phyloP scores from a whole-genome alignment of 2,888 invertebrate genomes.

The Agrotis clavis region DNA sequence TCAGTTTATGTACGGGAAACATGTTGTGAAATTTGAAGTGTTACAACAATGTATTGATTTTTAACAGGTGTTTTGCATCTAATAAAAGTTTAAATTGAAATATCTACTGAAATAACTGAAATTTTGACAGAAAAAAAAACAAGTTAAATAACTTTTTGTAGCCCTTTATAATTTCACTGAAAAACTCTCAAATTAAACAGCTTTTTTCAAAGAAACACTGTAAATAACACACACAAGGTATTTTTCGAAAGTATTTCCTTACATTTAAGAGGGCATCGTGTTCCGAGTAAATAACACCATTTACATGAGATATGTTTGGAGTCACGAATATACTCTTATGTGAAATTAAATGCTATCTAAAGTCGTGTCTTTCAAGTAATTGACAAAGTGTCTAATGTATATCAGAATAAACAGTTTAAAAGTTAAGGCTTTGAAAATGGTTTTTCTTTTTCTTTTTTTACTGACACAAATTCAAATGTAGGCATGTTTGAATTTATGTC shows the following conservation, averaged over 20 bases:
- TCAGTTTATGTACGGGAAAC: neutral
- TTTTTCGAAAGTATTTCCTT: constrained; percentile 60
- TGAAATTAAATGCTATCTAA: constrained; percentile 13
- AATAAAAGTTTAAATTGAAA: too few species aligned
- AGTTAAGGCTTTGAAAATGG: neutral
- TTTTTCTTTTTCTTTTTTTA: too few species aligned
- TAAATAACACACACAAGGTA: constrained; percentile 59
- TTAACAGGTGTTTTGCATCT: too few species aligned
- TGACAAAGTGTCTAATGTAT: constrained; percentile 12
- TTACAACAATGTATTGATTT: too few species aligned
- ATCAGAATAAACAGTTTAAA: neutral
- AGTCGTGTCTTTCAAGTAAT: constrained; percentile 30
- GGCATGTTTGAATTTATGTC: neutral
- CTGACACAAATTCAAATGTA: neutral
- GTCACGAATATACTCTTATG: constrained; percentile 62
- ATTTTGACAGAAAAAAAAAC: neutral
- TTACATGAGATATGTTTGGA: constrained; percentile 70
- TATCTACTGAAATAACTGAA: too few species aligned
- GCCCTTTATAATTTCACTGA: neutral
- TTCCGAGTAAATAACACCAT: constrained; percentile 50
- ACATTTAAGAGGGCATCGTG: constrained; percentile 64
- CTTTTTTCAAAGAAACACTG: constrained; percentile 46
- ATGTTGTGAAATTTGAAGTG: neutral
- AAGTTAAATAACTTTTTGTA: neutral
- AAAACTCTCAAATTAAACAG: constrained; percentile 11